Percentiles rank a stretch among this genome's conserved stretches.
These are phyloP conservation scores for Pitta sordida DNA, from an alignment of 2,113 vertebrate genomes.

Conservation along the genomic window DNA sequence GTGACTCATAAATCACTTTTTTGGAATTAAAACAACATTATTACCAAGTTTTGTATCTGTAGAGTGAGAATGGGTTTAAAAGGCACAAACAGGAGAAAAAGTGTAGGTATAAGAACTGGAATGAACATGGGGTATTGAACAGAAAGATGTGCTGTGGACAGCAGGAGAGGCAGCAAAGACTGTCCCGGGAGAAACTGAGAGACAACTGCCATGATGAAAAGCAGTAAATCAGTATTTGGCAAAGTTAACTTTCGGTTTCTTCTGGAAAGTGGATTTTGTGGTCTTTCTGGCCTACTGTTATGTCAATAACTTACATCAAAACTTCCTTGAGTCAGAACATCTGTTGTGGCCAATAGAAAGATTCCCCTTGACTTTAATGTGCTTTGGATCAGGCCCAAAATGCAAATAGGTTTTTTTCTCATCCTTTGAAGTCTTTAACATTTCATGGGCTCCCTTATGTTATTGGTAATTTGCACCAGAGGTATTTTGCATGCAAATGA, in stretches of 20 bases:
- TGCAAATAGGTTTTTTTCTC: conserved; percentile 54
- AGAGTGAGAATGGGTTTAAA: neutral
- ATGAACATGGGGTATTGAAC: neutral
- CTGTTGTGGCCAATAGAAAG: conserved; percentile 33
- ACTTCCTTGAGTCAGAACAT: conserved; percentile 53
- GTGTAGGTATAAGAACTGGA: neutral
- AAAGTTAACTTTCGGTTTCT: neutral
- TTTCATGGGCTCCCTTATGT: conserved; percentile 55
- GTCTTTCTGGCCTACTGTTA: conserved; percentile 10
- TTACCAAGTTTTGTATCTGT: neutral
- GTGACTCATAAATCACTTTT: neutral
- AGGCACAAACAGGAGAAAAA: neutral
- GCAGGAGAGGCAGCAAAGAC: neutral
- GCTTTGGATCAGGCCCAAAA: conserved; percentile 56
- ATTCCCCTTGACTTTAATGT: conserved; percentile 48
- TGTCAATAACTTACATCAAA: conserved; percentile 46
- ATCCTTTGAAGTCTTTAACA: conserved; percentile 50
- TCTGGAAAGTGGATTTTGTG: conserved; percentile 32
- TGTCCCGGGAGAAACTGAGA: neutral
- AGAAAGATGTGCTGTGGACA: neutral
- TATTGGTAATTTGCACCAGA: conserved; percentile 54
- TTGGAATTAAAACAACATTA: neutral
- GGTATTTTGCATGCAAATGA: conserved; percentile 60
- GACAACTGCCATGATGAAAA: neutral
- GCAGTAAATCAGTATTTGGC: neutral